phyloP scores from a whole-genome alignment of 2,888 invertebrate genomes.

The Conistra vaccinii region DNA sequence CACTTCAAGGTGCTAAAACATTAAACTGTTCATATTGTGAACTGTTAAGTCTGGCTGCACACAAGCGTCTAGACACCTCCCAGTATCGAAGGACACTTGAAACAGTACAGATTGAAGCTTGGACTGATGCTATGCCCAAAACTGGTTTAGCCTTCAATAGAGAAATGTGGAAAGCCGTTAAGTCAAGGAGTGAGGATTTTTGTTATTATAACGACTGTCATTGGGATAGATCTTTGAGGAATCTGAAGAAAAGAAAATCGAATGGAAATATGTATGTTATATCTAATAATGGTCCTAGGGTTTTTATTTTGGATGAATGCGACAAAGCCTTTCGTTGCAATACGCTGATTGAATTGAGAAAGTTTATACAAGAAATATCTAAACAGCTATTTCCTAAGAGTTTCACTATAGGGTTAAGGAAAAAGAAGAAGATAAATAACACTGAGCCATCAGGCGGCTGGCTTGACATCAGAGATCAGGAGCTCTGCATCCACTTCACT shows the following conservation, averaged over 20 bases:
- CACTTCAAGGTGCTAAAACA: constrained; percentile 55
- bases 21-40: constrained; percentile 68
- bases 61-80: constrained; percentile 40
- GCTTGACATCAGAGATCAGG: constrained; percentile 36
- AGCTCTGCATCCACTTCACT: constrained; percentile 40
- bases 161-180: constrained; percentile 70
- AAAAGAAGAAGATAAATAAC: not conserved
- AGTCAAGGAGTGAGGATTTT: constrained; percentile 64
- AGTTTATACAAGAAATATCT: constrained; percentile 24
- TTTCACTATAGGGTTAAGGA: not conserved
- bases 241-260: constrained; percentile 18
- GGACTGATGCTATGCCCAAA: constrained; percentile 60
- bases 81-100: constrained; percentile 51
- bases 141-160: constrained; percentile 73
- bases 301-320: constrained; percentile 41
- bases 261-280: constrained; percentile 14
- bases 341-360: constrained; percentile 5
- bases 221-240: constrained; percentile 65
- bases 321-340: not conserved
- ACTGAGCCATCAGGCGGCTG: constrained; percentile 26
- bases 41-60: constrained; percentile 70
- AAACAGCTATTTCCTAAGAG: constrained; percentile 22
- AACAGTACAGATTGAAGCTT: constrained; percentile 60
- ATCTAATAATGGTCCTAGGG: constrained; percentile 23
- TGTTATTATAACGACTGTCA: constrained; percentile 72